Evolutionary conservation across 2,113 vertebrate genomes (phyloP), one percentile per base, ranked within the genome.

Genomic region (Malurus melanocephalus): DNA sequence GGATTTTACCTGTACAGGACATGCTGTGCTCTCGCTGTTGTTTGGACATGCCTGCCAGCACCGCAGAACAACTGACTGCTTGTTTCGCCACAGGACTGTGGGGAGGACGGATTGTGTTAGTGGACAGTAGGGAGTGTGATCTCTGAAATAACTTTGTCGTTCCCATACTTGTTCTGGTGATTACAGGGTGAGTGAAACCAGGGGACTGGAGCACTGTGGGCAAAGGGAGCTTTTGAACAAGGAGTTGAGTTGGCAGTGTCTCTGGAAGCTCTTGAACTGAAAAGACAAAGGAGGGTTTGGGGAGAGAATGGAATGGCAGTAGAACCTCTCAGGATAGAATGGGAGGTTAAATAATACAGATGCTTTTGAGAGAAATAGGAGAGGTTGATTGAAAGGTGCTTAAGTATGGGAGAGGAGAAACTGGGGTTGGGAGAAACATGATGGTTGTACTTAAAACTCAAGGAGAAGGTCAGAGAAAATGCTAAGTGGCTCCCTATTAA

Each of bases 11-110:
- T 56, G 11, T n/a, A 8, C 8, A 30, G 42, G 40, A 45, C 3
- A 2, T 27, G 23, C 12, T 67, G 4, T 49, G n/a, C 11, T 42
- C 16, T 55, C 48, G n/a, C 59, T n/a, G 26, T 40, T 57, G 11
- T 51, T 78, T 27, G n/a, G 56, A 11, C 1, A 0, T 2, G 3
- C 26, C 23, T 55, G 7, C 10, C 14, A 52, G 43, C 5, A 3
- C 32, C 16, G 11, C 27, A 26, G 62, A 72, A 38, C 23, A 55
- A 0, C 16, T 0, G 3, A 14, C 5, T 3, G 15, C 38, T 48
- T 65, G 13, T 56, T 85, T 46, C 7, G 13, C 13, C 7, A 1
- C 4, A 16, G 45, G 12, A 5, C n/a, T 33, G 8, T 53, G 15
- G 16, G 33, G 40, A 75, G 32, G 19, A 22, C 82, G 22, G 32